Percentiles rank a stretch among this genome's conserved stretches.
phyloP scores from a whole-genome alignment of 1,140 invertebrate species.

The Zelostemma sp. region DNA sequence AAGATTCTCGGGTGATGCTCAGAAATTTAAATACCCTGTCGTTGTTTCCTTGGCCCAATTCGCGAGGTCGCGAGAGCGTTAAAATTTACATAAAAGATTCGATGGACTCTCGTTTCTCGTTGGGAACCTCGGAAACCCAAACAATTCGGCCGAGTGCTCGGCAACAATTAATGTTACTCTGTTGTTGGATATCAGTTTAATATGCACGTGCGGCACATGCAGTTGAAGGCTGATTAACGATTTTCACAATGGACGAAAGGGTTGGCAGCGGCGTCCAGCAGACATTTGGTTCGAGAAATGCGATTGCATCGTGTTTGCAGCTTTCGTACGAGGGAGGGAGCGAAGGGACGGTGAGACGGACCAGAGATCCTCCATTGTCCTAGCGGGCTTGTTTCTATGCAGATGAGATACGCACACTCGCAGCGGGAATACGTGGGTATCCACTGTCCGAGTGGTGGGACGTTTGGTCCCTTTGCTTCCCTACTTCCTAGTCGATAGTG shows the following conservation, averaged over 20 bases:
- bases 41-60: conserved; percentile 3
- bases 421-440: conserved; percentile 19
- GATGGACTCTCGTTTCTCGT: not conserved
- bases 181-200: conserved; percentile 13
- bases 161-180: conserved; percentile 18
- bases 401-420: conserved; percentile 61
- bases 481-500: conserved; percentile 15
- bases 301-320: conserved; percentile 64
- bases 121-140: conserved; percentile 4
- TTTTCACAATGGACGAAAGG: conserved; percentile 53
- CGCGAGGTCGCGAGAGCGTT: conserved; percentile 2
- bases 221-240: conserved; percentile 35
- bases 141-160: conserved; percentile 21
- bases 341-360: conserved; percentile 52
- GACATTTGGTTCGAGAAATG: conserved; percentile 58
- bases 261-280: conserved; percentile 57
- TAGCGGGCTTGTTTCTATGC: conserved; percentile 66
- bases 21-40: no score
- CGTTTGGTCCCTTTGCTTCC: conserved; percentile 33
- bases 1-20: no score
- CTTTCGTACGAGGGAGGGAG: conserved; percentile 46
- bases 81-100: conserved; percentile 14
- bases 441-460: conserved; percentile 22
- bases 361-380: conserved; percentile 65
- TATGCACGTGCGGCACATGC: conserved; percentile 24